Evolutionary conservation across 2,113 vertebrate species (phyloP).

Genomic region (Cyprinodon brontotheroides): DNA sequence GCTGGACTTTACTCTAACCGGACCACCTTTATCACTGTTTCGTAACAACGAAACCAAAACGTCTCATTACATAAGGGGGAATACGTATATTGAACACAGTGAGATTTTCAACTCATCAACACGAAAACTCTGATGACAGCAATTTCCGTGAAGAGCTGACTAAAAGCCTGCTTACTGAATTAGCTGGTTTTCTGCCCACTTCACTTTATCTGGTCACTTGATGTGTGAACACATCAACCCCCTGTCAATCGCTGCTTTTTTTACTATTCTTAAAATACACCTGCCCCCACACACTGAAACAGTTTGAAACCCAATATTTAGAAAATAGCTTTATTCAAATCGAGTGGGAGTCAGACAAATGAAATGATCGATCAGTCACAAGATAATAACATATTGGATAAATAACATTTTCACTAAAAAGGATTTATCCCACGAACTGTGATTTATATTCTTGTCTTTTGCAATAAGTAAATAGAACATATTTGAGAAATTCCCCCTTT

Average conservation of each 20-base stretch:
- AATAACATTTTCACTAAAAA: neutral
- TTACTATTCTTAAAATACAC: neutral
- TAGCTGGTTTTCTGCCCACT: neutral
- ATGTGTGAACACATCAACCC: neutral
- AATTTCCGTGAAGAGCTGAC: conserved; percentile 20
- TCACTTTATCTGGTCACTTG: neutral
- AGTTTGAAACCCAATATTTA: neutral
- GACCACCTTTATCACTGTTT: neutral
- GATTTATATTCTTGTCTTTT: neutral
- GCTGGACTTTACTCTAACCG: neutral
- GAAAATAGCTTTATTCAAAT: neutral
- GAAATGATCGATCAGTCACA: neutral
- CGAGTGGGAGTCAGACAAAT: neutral
- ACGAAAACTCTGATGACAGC: neutral
- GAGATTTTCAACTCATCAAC: neutral
- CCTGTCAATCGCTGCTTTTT: neutral
- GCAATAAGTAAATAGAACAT: neutral
- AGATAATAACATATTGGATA: neutral
- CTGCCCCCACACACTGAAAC: too few relatives aligned
- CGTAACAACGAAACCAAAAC: neutral
- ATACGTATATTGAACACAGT: neutral
- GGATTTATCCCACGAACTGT: neutral
- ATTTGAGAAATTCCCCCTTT: neutral
- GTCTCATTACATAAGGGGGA: neutral
- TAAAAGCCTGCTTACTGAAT: neutral